These are phyloP conservation scores for Chymomyza costata DNA, from an alignment of 1,140 invertebrate species.

Conservation along the genomic window DNA sequence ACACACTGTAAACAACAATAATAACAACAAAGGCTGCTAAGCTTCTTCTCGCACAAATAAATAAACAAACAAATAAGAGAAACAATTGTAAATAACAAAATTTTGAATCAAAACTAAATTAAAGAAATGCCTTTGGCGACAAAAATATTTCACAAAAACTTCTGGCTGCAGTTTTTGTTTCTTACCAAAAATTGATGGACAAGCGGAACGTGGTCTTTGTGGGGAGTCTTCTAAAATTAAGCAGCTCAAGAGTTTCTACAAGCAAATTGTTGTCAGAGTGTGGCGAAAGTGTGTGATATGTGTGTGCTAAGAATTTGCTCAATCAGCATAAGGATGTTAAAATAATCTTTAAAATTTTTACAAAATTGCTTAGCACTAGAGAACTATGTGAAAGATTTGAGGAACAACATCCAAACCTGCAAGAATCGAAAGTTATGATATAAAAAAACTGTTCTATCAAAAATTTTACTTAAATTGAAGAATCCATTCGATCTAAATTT, in stretches of 20 bases:
- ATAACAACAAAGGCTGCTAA: no score
- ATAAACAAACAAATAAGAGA: constrained; percentile 13
- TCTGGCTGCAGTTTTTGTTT: constrained; percentile 16
- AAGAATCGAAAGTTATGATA: no score
- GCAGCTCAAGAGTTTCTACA: constrained; percentile 21
- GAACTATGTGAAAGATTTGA: no score
- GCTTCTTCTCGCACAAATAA: constrained; percentile 21
- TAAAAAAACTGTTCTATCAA: no score
- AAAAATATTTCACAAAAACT: constrained; percentile 51
- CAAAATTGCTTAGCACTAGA: no score
- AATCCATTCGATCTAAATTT: no score
- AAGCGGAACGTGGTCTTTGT: not conserved
- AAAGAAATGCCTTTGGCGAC: constrained; percentile 62
- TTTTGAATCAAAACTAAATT: constrained; percentile 63
- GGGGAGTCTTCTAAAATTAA: constrained; percentile 23
- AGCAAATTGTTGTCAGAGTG: constrained; percentile 16
- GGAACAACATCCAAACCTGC: no score
- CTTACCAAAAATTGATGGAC: constrained; percentile 11
- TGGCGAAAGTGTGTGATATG: no score
- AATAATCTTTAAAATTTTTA: no score
- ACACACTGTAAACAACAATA: constrained; percentile 32
- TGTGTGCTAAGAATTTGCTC: constrained; percentile 39
- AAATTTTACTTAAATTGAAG: no score
- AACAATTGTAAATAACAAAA: constrained; percentile 23
- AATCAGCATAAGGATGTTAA: constrained; percentile 59